These are phyloP conservation scores for Eidolon dupreanum DNA, from an alignment of 2,797 vertebrate genomes.

Conservation along the genomic window DNA sequence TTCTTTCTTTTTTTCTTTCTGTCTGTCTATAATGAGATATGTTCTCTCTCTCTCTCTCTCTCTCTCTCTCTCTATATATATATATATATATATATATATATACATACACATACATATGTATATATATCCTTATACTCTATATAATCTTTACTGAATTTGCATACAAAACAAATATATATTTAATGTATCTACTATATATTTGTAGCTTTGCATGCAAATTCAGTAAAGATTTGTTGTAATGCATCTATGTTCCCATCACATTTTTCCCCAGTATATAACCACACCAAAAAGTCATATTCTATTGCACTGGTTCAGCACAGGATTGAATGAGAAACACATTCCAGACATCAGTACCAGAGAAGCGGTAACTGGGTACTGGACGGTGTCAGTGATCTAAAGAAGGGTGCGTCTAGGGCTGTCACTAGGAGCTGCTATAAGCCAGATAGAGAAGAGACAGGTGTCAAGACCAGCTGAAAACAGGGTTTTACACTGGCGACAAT, in stretches of 20 bases:
- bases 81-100: neutral
- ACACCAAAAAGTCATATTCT: neutral
- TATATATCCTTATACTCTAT: neutral
- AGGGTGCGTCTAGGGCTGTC: neutral
- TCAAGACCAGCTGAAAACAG: neutral
- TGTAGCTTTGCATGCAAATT: neutral
- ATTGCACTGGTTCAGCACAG: neutral
- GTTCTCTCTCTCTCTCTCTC: too few species aligned
- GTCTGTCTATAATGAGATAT: neutral
- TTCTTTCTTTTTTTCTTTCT: neutral
- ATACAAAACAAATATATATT: neutral
- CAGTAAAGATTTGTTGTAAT: neutral
- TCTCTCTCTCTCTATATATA: neutral
- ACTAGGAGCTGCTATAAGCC: neutral
- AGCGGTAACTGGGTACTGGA: neutral
- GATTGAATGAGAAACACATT: neutral
- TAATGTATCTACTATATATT: neutral
- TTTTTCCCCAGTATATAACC: neutral
- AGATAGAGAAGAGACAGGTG: neutral
- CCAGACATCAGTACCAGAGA: neutral
- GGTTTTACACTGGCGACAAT: neutral
- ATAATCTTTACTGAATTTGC: neutral
- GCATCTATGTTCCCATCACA: neutral
- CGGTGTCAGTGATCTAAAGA: neutral
- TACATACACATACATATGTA: neutral